Evolutionary conservation across 2,888 invertebrate species (phyloP), one percentile per base, ranked within the genome.

Genomic region (Coelogynopora nodosa): DNA sequence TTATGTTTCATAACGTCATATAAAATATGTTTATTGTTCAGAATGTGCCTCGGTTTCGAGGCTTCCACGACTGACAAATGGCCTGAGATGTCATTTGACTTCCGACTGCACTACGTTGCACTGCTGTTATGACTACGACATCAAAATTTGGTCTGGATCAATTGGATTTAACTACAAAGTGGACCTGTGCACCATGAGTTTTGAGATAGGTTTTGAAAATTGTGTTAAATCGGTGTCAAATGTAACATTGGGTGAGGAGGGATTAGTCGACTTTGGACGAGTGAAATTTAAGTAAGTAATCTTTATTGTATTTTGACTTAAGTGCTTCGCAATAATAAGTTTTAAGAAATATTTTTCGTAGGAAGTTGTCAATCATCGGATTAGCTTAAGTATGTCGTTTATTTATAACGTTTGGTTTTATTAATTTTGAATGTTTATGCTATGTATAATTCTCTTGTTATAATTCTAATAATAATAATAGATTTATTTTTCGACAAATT

Each of bases 21-120:
- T n/a, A n/a, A n/a, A n/a, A n/a, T n/a, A n/a, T n/a, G n/a, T n/a
- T n/a, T n/a, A 49, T n/a, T 10, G 82, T 88, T 67, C 86, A 89
- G 89, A 87, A 23, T 89, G 89, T 31, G 88, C 88, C 0, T 31
- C 87, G 28, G 87, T 88, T 67, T 87, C 88, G 26, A 67, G 88
- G 31, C 86, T 89, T 18, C 89, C 88, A 1, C 10, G 80, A 2
- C 27, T 89, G 23, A 88, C 88, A 18, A 86, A 87, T 30, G 82
- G 84, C 31, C 67, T 88, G 31, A 30, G 26, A 10, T 88, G 88
- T 81, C 80, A 84, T 10, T 85, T 87, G 30, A 82, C 87, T 0
- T 67, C 87, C 27, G 84, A 87, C 82, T 88, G 88, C 74, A 85
- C 86, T 27, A 88, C 87, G 0, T 80, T 88, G 30, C 82, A 31